These are phyloP conservation scores for Zaprionus tsacasi DNA, from an alignment of 1,140 invertebrate genomes.

Conservation along the genomic window DNA sequence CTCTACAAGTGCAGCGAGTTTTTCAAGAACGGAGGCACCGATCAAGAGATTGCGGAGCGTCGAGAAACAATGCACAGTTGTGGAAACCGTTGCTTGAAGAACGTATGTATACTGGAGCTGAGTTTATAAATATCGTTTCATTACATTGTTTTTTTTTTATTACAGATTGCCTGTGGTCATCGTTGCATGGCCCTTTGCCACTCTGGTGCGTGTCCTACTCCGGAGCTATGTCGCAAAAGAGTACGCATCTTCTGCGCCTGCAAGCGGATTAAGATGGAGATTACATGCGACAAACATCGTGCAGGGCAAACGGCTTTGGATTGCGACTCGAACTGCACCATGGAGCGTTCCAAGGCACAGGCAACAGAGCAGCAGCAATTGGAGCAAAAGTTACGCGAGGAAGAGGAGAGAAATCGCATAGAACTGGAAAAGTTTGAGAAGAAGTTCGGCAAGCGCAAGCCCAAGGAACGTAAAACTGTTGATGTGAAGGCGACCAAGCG, in stretches of 20 bases:
- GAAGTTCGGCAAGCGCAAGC: slow-evolving; percentile 88
- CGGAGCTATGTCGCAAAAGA: slow-evolving; percentile 91
- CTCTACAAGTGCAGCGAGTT: slow-evolving; percentile 90
- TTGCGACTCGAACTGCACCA: slow-evolving; percentile 88
- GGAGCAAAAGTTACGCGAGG: slow-evolving; percentile 86
- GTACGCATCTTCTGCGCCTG: slow-evolving; percentile 92
- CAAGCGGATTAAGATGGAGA: slow-evolving; percentile 88
- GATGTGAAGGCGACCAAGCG: slow-evolving; percentile 49
- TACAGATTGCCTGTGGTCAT: slow-evolving; percentile 89
- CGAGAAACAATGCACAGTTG: slow-evolving; percentile 62
- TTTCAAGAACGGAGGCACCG: slow-evolving; percentile 85
- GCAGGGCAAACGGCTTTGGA: slow-evolving; percentile 85
- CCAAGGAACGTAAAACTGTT: slow-evolving; percentile 82
- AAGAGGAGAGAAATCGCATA: slow-evolving; percentile 88
- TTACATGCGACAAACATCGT: slow-evolving; percentile 88
- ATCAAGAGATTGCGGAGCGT: slow-evolving; percentile 80
- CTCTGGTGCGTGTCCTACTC: slow-evolving; percentile 88
- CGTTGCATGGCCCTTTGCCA: slow-evolving; percentile 92
- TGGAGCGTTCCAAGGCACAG: slow-evolving; percentile 85
- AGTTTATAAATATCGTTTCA: background rate
- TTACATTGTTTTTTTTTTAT: slow-evolving; percentile 42
- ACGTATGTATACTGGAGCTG: slow-evolving; percentile 85
- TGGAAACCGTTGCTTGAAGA: slow-evolving; percentile 93
- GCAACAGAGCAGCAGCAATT: slow-evolving; percentile 85
- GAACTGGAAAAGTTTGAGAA: slow-evolving; percentile 90